Percentiles rank a stretch among this genome's conserved stretches.
phyloP scores from a whole-genome alignment of 2,888 invertebrate genomes.

The Isotomurus palustris region DNA sequence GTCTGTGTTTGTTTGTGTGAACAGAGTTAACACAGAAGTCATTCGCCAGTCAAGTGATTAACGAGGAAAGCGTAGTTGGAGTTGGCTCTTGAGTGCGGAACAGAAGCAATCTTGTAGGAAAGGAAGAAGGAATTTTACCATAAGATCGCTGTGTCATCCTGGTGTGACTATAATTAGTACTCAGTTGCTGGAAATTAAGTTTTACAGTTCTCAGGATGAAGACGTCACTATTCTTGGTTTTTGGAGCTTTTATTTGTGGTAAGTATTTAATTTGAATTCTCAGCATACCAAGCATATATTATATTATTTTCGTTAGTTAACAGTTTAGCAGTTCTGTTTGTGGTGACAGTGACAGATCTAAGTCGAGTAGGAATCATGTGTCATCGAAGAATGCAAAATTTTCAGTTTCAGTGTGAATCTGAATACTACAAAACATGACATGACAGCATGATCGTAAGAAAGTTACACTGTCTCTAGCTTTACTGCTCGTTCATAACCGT shows the following conservation, averaged over 20 bases:
- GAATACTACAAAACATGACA: not conserved
- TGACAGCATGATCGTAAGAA: too few species aligned
- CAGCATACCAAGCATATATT: constrained; percentile 24
- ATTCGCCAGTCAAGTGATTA: too few species aligned
- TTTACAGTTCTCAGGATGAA: constrained; percentile 10
- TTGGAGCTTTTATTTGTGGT: constrained; percentile 38
- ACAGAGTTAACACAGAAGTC: too few species aligned
- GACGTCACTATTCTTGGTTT: constrained; percentile 33
- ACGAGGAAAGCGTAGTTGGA: not conserved
- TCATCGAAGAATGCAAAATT: not conserved
- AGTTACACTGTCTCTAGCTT: too few species aligned
- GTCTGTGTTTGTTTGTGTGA: too few species aligned
- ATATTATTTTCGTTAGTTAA: not conserved
- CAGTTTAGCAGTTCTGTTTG: too few species aligned
- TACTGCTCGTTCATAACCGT: too few species aligned
- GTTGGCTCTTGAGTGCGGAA: not conserved
- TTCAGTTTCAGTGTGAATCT: not conserved
- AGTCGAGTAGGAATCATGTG: too few species aligned
- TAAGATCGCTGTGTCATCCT: too few species aligned
- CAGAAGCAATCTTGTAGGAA: not conserved
- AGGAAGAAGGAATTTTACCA: too few species aligned
- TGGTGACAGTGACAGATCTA: too few species aligned
- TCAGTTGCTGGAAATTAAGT: too few species aligned
- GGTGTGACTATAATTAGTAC: not conserved
- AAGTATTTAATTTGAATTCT: constrained; percentile 31